Evolutionary conservation across 2,113 vertebrate genomes (phyloP).

Genomic region (human): GRCh38 chr5:172272501-172273000

Average conservation of each 20-base stretch:
- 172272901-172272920: too few relatives aligned
- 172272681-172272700: not conserved
- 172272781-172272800: not conserved
- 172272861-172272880: too few relatives aligned
- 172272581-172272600: not conserved
- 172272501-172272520: slow-evolving; percentile 27
- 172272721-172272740: slow-evolving; percentile 28
- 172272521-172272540: slow-evolving; percentile 2
- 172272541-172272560: not conserved
- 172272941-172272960: too few relatives aligned
- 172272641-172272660: slow-evolving; percentile 16
- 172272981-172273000: too few relatives aligned
- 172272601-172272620: not conserved
- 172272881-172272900: too few relatives aligned
- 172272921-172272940: too few relatives aligned
- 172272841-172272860: too few relatives aligned
- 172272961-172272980: too few relatives aligned
- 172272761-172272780: slow-evolving; percentile 49
- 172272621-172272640: not conserved
- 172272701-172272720: not conserved
- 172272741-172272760: slow-evolving; percentile 3
- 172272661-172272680: slow-evolving; percentile 20
- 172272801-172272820: too few relatives aligned
- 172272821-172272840: too few relatives aligned
- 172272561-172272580: slow-evolving; percentile 38